Evolutionary conservation across 2,797 vertebrate genomes (phyloP).

Genomic region (Hydrocynus forskahlii): DNA sequence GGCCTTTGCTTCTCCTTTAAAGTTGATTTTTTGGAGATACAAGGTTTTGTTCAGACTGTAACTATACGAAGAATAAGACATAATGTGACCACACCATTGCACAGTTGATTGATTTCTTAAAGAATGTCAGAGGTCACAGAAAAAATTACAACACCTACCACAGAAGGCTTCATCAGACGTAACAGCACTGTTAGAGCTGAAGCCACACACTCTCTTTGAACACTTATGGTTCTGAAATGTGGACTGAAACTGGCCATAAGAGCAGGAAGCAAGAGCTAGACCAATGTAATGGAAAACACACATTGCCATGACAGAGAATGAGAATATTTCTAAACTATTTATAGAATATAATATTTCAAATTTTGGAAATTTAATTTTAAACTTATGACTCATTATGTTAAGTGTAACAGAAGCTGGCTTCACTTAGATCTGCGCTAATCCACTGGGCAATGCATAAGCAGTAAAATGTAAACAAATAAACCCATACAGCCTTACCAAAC

Average conservation of each 20-base stretch:
- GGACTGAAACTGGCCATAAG: conserved; percentile 59
- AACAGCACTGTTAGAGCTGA: conserved; percentile 54
- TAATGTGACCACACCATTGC: neutral
- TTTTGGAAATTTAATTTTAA: neutral
- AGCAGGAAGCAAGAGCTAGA: conserved; percentile 42
- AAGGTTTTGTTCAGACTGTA: too few relatives aligned
- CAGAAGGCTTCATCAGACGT: conserved; percentile 67
- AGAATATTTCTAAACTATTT: neutral
- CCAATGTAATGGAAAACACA: conserved; percentile 15
- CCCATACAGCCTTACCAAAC: conserved; percentile 66
- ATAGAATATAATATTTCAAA: neutral
- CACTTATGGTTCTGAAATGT: conserved; percentile 56
- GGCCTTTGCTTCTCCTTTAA: too few relatives aligned
- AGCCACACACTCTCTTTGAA: neutral
- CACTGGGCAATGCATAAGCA: neutral
- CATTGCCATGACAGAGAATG: neutral
- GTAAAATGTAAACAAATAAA: neutral
- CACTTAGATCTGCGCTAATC: neutral
- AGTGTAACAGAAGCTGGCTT: neutral
- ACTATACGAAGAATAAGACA: neutral
- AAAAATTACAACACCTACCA: conserved; percentile 65
- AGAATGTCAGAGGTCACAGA: neutral
- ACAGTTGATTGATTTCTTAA: neutral
- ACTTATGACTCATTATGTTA: neutral
- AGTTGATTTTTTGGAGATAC: too few relatives aligned